Conservation (phyloP, 2,888 invertebrate species). For the Itoplectis maculator region DNA sequence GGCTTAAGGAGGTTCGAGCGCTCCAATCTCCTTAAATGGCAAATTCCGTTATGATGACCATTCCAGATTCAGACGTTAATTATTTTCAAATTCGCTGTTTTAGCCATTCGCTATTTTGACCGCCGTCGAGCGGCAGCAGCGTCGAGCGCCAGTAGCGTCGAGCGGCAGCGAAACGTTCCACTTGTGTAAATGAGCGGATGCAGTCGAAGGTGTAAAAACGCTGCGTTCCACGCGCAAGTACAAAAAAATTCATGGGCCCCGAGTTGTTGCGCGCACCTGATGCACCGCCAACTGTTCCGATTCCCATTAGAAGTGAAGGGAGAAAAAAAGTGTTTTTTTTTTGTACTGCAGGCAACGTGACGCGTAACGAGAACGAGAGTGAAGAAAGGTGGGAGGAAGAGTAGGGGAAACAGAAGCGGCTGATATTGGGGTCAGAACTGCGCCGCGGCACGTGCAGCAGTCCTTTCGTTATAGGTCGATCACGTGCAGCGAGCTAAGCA, state of each 20-base stretch:
- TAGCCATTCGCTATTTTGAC: too few species aligned
- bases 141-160: too few species aligned
- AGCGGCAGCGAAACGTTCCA: too few species aligned
- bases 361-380: constrained; percentile 7
- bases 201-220: not conserved
- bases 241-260: not conserved
- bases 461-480: constrained; percentile 27
- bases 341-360: not conserved
- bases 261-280: too few species aligned
- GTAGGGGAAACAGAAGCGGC: not conserved
- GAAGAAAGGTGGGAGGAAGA: constrained; percentile 7
- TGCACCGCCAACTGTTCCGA: not conserved
- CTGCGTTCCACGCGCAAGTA: not conserved
- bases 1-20: too few species aligned
- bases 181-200: constrained; percentile 7
- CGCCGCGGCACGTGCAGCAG: constrained; percentile 18
- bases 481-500: constrained; percentile 16
- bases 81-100: too few species aligned
- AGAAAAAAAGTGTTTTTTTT: not conserved
- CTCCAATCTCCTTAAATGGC: too few species aligned
- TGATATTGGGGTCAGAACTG: constrained; percentile 31
- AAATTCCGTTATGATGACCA: too few species aligned
- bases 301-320: not conserved
- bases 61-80: too few species aligned
- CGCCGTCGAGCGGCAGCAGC: too few species aligned